Evolutionary conservation across 1,140 invertebrate genomes (phyloP).

Genomic region (Drepana arcuata): DNA sequence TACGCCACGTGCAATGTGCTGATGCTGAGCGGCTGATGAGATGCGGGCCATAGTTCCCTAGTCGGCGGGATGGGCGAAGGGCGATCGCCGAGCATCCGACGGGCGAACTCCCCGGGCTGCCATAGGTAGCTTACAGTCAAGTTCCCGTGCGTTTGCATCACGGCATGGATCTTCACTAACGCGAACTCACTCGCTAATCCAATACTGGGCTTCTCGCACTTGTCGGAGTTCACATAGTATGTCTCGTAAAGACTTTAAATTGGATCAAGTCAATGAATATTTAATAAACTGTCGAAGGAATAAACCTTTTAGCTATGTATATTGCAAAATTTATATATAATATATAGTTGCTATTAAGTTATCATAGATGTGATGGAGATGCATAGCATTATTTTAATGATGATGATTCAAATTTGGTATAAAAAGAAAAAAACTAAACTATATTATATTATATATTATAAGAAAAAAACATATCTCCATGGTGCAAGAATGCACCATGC

Average conservation of each 20-base stretch:
- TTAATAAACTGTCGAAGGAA: too few species aligned
- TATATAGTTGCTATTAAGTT: too few species aligned
- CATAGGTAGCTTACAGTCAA: slow-evolving; percentile 54
- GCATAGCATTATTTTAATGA: too few species aligned
- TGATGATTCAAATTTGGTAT: too few species aligned
- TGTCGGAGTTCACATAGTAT: slow-evolving; percentile 43
- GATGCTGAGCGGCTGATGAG: slow-evolving; percentile 48
- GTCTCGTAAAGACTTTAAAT: slow-evolving; percentile 39
- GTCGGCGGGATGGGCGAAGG: slow-evolving; percentile 58
- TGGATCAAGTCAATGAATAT: slow-evolving; percentile 36
- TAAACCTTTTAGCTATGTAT: too few species aligned
- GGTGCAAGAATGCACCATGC: too few species aligned
- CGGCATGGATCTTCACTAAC: slow-evolving; percentile 40
- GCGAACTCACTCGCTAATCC: slow-evolving; percentile 43
- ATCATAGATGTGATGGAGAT: too few species aligned
- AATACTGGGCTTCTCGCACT: slow-evolving; percentile 58
- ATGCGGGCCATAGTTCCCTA: slow-evolving; percentile 52
- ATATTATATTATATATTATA: too few species aligned
- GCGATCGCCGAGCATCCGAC: slow-evolving; percentile 55
- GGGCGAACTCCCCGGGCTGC: slow-evolving; percentile 56
- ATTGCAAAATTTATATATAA: slow-evolving; percentile 8
- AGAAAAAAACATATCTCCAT: too few species aligned
- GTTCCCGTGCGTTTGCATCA: slow-evolving; percentile 60
- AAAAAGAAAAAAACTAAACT: too few species aligned
- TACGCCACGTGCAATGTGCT: slow-evolving; percentile 60